These are phyloP conservation scores for Ridgeia piscesae DNA, from an alignment of 1,140 invertebrate species.

Conservation along the genomic window DNA sequence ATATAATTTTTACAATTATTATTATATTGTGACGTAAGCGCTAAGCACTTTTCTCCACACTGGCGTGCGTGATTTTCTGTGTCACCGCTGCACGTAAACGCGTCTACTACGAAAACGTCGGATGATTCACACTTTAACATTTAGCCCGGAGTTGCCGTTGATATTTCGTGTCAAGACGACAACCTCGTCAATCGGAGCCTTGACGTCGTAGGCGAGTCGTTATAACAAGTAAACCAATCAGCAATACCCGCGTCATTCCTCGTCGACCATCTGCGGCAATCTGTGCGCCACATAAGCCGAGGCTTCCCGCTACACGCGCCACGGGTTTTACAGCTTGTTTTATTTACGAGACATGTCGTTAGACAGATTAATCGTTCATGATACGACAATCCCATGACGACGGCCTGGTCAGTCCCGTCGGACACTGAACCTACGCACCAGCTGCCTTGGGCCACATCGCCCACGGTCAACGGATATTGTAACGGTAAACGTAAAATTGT, in stretches of 20 bases:
- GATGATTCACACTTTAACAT: too few species aligned
- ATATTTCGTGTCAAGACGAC: background rate
- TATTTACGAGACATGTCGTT: background rate
- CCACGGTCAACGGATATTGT: background rate
- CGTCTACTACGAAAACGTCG: too few species aligned
- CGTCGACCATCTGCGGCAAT: background rate
- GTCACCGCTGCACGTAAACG: too few species aligned
- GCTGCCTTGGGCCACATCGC: background rate
- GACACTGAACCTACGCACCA: background rate
- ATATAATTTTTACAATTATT: too few species aligned
- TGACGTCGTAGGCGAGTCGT: background rate
- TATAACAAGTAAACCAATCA: background rate
- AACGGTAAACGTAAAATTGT: background rate
- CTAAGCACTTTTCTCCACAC: too few species aligned
- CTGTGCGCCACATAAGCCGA: background rate
- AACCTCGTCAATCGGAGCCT: background rate
- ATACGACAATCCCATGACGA: background rate
- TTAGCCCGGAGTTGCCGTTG: too few species aligned
- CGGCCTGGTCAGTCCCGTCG: background rate
- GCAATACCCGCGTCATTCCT: background rate
- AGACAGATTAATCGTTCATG: background rate
- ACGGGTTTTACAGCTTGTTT: background rate
- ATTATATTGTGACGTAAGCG: too few species aligned
- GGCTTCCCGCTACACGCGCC: background rate
- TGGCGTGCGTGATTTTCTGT: too few species aligned